Percentiles rank a stretch among this genome's conserved stretches.
phyloP scores from a whole-genome alignment of 2,113 vertebrate genomes.

The Numenius arquata region DNA sequence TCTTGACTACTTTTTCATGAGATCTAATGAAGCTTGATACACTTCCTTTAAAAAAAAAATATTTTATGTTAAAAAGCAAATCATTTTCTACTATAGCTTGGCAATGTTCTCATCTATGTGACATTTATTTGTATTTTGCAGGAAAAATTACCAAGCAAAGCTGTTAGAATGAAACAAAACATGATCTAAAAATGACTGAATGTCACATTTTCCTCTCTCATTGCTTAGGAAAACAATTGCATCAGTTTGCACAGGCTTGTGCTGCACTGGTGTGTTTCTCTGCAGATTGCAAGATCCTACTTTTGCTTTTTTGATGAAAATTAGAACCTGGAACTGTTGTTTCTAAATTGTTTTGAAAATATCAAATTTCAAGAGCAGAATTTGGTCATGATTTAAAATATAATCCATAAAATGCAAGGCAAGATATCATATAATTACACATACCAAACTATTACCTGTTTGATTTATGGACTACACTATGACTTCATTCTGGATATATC shows the following conservation, averaged over 20 bases:
- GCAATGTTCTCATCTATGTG: neutral
- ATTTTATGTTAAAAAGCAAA: neutral
- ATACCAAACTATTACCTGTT: rapidly evolving
- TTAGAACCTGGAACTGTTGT: neutral
- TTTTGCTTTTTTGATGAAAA: neutral
- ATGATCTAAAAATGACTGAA: neutral
- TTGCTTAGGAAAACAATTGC: neutral
- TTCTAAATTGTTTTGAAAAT: neutral
- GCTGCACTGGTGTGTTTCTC: neutral
- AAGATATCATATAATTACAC: neutral
- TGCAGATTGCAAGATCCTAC: neutral
- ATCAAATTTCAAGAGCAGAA: neutral
- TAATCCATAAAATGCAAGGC: neutral
- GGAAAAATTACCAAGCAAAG: neutral
- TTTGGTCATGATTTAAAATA: neutral
- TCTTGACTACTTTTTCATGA: neutral
- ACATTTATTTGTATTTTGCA: neutral
- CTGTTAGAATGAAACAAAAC: neutral
- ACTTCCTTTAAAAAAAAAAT: neutral
- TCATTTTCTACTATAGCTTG: neutral
- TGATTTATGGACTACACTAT: neutral
- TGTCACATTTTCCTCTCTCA: neutral
- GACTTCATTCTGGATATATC: neutral
- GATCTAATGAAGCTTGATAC: neutral
- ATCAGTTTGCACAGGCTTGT: neutral